Base-by-base conservation (phyloP, 35 echinoderm and acorn worm species). In the Diadema setosum region DNA sequence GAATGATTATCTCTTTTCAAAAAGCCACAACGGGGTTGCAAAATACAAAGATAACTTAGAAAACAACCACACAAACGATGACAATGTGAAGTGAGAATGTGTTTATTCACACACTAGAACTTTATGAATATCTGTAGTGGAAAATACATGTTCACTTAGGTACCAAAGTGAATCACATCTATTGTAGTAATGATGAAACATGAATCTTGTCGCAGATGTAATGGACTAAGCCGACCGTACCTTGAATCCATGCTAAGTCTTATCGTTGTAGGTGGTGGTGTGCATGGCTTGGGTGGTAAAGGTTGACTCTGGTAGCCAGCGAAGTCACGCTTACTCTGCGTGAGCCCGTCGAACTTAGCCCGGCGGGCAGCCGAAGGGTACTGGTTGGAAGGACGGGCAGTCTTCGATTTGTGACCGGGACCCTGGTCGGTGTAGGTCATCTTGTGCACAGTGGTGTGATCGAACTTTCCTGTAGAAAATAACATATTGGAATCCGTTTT, bases 211-310 rank as follows among this genome's bases (percentile, higher is more conserved):
- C n/a, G n/a, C n/a, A n/a, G n/a, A n/a, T n/a, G n/a, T n/a, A n/a
- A n/a, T n/a, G n/a, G 21, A 6, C 37, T 3, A 26, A 78, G 11
- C 11, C 20, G 23, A 18, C 17, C 73, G 24, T 90, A 98, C 96
- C 86, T 98, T 18, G 96, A 98, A 49, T 98, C 92, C 88, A 98
- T 91, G 32, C 92, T 91, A 5, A 98, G 92, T 31, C 92, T 76
- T 39, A 98, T 98, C 4, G 96, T 98, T 3, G 85, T 45, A 4
- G 93, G 88, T 33, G 88, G 88, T 9, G 96, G 96, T 16, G 85
- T 86, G 18, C 70, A 55, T 14, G 92, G 45, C 20, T 80, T 65
- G 0, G 65, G 83, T n/a, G 96, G 96, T 27, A 91, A 58, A 12
- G 96, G 96, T 61, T 98, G 96, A 39, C 96, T 98, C 21, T 42